These are phyloP conservation scores for Cyanistes caeruleus DNA, from an alignment of 2,113 vertebrate species.

Conservation along the genomic window DNA sequence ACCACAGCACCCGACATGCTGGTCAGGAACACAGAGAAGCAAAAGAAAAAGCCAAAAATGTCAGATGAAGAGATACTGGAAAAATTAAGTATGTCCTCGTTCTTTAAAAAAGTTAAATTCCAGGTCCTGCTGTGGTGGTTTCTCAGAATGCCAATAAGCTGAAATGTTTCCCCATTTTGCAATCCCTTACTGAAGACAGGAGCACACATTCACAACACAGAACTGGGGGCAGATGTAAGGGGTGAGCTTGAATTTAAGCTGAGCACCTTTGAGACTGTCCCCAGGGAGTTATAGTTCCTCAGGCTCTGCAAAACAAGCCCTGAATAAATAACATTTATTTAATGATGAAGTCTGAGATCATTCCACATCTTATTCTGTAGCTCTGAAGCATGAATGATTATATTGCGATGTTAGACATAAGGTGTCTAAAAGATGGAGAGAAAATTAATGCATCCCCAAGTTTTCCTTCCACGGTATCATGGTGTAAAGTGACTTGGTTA, in stretches of 20 bases:
- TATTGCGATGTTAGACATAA: not conserved
- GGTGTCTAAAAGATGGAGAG: not conserved
- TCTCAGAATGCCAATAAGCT: not conserved
- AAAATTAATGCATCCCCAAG: not conserved
- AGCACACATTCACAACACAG: not conserved
- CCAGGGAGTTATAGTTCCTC: not conserved
- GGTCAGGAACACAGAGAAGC: constrained; percentile 84
- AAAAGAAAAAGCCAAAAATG: constrained; percentile 97
- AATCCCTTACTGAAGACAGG: not conserved
- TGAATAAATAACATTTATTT: not conserved
- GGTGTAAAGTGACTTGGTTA: not conserved
- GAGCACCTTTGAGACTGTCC: not conserved
- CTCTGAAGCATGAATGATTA: not conserved
- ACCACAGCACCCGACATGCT: constrained; percentile 75
- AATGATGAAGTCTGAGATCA: not conserved
- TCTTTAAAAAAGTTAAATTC: not conserved
- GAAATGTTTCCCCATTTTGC: not conserved
- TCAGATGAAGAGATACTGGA: constrained; percentile 97
- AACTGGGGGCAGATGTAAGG: not conserved
- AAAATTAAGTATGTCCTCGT: constrained; percentile 86
- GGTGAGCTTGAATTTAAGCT: not conserved
- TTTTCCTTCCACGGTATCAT: not conserved
- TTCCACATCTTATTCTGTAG: not conserved
- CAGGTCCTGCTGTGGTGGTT: not conserved
- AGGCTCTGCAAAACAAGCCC: not conserved